These are phyloP conservation scores for Dicrurus megarhynchus DNA, from an alignment of 2,113 vertebrate genomes.

Conservation along the genomic window DNA sequence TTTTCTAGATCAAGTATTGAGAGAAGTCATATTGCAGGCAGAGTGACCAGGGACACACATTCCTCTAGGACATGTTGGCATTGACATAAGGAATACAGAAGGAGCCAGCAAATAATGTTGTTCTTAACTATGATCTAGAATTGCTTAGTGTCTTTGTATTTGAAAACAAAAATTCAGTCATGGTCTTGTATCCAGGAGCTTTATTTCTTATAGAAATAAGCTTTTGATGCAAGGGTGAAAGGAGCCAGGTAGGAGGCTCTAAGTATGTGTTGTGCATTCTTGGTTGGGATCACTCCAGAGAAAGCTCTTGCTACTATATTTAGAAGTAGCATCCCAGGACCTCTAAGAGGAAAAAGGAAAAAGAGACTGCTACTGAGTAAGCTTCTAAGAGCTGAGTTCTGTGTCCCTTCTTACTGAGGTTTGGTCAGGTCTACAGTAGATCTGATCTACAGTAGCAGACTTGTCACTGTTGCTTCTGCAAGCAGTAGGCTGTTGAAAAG, in stretches of 20 bases:
- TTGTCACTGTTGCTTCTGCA: neutral
- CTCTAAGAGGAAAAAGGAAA: neutral
- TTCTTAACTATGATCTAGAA: neutral
- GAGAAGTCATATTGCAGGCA: neutral
- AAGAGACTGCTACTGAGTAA: neutral
- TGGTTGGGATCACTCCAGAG: neutral
- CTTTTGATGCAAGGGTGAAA: neutral
- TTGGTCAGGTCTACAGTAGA: neutral
- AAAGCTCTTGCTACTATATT: neutral
- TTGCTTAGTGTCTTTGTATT: neutral
- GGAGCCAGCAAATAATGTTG: neutral
- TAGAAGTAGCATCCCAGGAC: neutral
- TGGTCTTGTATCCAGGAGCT: neutral
- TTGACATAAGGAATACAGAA: neutral
- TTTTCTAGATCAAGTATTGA: neutral
- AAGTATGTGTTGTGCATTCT: neutral
- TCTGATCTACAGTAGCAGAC: neutral
- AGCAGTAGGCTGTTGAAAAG: neutral
- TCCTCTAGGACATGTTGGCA: neutral
- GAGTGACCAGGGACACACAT: neutral
- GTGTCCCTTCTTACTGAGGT: neutral
- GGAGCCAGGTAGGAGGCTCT: neutral
- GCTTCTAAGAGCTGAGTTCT: neutral
- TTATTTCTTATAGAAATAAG: neutral
- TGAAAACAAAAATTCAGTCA: neutral